Percentiles rank a stretch among this genome's conserved stretches.
These are phyloP conservation scores for Coelinius sp. DNA, from an alignment of 2,888 invertebrate species.

Conservation along the genomic window DNA sequence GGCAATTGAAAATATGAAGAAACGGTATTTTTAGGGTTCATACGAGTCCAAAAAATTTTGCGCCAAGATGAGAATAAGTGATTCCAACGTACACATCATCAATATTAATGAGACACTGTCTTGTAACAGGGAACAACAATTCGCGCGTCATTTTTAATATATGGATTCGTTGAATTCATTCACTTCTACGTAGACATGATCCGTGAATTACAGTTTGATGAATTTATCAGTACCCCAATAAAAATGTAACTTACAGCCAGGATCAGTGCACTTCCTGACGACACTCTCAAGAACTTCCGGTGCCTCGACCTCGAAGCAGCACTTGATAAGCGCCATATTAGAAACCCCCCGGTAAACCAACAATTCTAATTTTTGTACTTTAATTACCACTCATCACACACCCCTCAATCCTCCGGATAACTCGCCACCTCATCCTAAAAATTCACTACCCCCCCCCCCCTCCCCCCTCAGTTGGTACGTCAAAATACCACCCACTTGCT, in stretches of 20 bases:
- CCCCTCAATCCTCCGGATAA: too few species aligned
- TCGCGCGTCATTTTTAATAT: background rate
- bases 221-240: background rate
- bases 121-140: background rate
- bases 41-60: background rate
- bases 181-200: background rate
- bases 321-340: slow-evolving; percentile 80
- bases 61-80: background rate
- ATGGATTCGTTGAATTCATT: background rate
- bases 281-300: slow-evolving; percentile 83
- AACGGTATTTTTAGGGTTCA: slow-evolving; percentile 6
- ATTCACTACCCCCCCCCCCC: background rate
- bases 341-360: background rate
- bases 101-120: slow-evolving; percentile 11
- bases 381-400: background rate
- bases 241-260: slow-evolving; percentile 81
- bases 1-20: background rate
- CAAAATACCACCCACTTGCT: background rate
- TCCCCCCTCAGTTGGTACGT: background rate
- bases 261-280: slow-evolving; percentile 85
- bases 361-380: background rate
- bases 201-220: background rate
- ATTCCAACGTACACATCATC: background rate
- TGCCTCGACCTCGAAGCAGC: slow-evolving; percentile 85
- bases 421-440: too few species aligned